A percentile compares a stretch with the other conserved stretches of the same genome.
Conservation (phyloP, 1,140 invertebrate species). For the Atta colombica region DNA sequence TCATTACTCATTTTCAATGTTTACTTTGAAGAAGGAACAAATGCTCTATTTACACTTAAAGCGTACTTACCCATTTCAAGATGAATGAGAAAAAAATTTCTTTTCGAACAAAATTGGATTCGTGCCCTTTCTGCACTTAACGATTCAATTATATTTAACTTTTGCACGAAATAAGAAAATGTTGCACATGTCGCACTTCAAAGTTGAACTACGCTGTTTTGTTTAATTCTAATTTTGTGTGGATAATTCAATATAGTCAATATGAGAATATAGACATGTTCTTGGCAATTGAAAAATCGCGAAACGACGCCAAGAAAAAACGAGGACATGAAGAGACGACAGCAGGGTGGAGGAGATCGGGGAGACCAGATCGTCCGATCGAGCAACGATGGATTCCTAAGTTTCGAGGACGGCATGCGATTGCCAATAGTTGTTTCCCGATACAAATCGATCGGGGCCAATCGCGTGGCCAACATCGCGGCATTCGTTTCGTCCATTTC, state of each 20-base stretch:
- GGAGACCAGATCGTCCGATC: slow-evolving; percentile 60
- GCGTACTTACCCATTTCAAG: too few species aligned
- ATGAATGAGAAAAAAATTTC: too few species aligned
- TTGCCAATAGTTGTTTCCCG: slow-evolving; percentile 80
- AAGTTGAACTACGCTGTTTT: not conserved
- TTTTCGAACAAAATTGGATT: too few species aligned
- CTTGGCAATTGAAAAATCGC: slow-evolving; percentile 75
- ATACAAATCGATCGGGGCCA: slow-evolving; percentile 79
- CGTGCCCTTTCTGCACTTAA: too few species aligned
- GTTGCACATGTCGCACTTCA: not conserved
- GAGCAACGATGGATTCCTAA: slow-evolving; percentile 76
- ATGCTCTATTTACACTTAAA: too few species aligned
- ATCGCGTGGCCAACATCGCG: slow-evolving; percentile 73
- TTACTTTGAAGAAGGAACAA: too few species aligned
- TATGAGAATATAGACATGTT: slow-evolving; percentile 68
- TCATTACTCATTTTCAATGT: too few species aligned
- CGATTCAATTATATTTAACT: too few species aligned
- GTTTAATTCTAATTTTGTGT: slow-evolving; percentile 44
- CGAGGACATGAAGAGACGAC: slow-evolving; percentile 58
- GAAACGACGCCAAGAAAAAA: slow-evolving; percentile 75
- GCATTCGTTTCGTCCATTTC: slow-evolving; percentile 67
- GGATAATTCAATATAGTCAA: slow-evolving; percentile 61
- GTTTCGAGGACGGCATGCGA: slow-evolving; percentile 78
- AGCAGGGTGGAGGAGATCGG: slow-evolving; percentile 22
- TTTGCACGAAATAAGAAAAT: not conserved